Conservation (phyloP, 2,797 vertebrate genomes). For the Coregonus suidteri region DNA sequence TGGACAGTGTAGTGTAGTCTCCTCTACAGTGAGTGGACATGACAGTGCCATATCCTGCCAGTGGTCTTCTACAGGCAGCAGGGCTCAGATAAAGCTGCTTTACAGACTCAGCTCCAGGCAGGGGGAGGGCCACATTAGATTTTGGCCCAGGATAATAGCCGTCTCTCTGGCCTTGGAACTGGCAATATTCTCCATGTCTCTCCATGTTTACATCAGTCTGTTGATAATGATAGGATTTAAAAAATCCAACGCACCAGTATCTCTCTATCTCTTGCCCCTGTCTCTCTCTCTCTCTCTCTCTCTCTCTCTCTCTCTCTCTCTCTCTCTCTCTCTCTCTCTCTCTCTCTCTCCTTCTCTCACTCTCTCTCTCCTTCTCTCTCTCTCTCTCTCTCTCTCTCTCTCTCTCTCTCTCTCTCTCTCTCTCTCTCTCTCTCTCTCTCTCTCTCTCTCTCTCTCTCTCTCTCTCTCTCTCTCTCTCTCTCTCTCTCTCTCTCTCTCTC, state of each 20-base stretch:
- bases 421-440: slow-evolving; percentile 27
- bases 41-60: neutral
- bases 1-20: neutral
- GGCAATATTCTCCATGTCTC: neutral
- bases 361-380: slow-evolving; percentile 25
- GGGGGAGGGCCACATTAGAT: neutral
- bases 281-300: too few relatives aligned
- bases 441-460: too few relatives aligned
- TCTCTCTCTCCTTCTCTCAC: neutral
- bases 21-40: neutral
- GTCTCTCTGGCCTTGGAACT: neutral
- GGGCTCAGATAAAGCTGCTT: neutral
- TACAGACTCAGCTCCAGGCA: neutral
- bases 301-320: too few relatives aligned
- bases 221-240: too few relatives aligned
- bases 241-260: neutral
- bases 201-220: neutral
- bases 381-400: too few relatives aligned
- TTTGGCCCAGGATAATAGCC: neutral
- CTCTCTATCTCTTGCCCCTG: neutral
- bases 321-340: too few relatives aligned
- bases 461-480: too few relatives aligned
- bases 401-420: neutral
- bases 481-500: too few relatives aligned
- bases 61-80: neutral